These are phyloP conservation scores for Cuculus canorus DNA, from an alignment of 2,797 vertebrate genomes.

Conservation along the genomic window DNA sequence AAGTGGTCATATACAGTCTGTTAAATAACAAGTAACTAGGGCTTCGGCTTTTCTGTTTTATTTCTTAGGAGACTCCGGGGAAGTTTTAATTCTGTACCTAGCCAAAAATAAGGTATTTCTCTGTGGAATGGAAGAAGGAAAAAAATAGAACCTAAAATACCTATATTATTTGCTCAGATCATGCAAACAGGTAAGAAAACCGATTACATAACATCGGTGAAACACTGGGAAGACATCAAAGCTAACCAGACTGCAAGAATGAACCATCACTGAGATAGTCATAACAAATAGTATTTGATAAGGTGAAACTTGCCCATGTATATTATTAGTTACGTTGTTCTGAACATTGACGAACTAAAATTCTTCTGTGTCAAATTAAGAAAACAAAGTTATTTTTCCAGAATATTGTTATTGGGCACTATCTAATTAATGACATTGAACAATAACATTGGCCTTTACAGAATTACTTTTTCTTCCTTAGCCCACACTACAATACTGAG, in stretches of 20 bases:
- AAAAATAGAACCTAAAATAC: background rate
- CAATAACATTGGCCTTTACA: background rate
- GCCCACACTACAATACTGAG: background rate
- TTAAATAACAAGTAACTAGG: background rate
- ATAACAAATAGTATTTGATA: background rate
- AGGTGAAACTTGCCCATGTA: background rate
- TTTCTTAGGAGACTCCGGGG: background rate
- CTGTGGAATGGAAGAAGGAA: background rate
- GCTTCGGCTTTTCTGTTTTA: background rate
- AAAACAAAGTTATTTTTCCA: background rate
- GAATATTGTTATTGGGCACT: background rate
- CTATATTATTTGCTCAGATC: background rate
- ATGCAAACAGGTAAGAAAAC: background rate
- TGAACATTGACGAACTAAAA: background rate
- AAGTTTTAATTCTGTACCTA: background rate
- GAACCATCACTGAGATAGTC: background rate
- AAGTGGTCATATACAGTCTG: background rate
- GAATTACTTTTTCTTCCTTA: background rate
- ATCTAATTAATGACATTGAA: accelerated
- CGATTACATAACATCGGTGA: background rate
- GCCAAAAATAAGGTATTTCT: background rate
- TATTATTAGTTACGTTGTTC: background rate
- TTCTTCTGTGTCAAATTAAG: background rate
- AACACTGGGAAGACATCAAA: background rate
- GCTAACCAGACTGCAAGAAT: background rate